Conservation (phyloP, 2,888 invertebrate species). For the Diplazon laetatorius region DNA sequence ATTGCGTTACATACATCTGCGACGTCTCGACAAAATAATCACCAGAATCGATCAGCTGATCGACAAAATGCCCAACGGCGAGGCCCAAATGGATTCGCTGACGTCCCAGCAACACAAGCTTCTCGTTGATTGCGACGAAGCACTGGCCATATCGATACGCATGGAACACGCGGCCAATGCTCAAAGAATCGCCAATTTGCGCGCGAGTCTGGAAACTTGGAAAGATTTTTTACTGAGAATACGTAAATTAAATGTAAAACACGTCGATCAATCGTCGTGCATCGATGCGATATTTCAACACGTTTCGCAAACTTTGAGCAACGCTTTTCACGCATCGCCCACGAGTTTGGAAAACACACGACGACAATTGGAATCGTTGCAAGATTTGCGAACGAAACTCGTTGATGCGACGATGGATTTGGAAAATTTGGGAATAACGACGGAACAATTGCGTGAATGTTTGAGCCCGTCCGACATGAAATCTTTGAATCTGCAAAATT, state of each 20-base stretch:
- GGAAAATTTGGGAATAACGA: constrained; percentile 88
- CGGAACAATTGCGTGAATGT: constrained; percentile 93
- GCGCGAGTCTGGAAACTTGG: constrained; percentile 93
- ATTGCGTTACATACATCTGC: constrained; percentile 91
- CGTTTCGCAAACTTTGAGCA: constrained; percentile 86
- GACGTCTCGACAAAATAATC: constrained; percentile 88
- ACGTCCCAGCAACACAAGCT: constrained; percentile 87
- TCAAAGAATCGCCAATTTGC: constrained; percentile 90
- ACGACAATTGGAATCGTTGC: constrained; percentile 86
- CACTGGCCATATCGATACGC: constrained; percentile 89
- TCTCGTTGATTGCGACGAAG: constrained; percentile 89
- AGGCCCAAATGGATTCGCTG: constrained; percentile 86
- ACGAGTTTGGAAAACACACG: constrained; percentile 86
- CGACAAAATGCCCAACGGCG: constrained; percentile 88
- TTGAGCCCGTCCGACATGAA: constrained; percentile 93
- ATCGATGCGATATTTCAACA: constrained; percentile 87
- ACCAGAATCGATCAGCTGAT: constrained; percentile 88
- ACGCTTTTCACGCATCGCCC: constrained; percentile 84
- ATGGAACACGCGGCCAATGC: constrained; percentile 91
- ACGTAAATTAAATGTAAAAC: constrained; percentile 85
- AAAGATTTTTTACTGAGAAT: constrained; percentile 89
- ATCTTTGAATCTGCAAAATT: constrained; percentile 89
- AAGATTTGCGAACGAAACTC: constrained; percentile 85
- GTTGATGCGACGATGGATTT: constrained; percentile 86
- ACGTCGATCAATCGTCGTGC: constrained; percentile 86